These are phyloP conservation scores for Corythornis vintsioides DNA, from an alignment of 2,113 vertebrate genomes.

Conservation along the genomic window DNA sequence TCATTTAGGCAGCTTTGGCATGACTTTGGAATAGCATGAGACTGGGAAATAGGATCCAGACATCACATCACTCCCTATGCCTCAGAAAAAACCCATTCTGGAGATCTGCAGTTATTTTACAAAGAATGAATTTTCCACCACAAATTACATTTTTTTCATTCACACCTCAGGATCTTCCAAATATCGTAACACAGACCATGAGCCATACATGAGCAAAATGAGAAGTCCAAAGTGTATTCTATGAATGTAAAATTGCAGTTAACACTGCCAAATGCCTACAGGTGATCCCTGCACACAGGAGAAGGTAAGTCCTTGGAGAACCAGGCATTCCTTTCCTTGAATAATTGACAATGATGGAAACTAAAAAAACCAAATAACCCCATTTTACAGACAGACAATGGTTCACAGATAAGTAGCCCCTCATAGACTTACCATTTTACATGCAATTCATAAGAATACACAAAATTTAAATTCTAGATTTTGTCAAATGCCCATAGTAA, in stretches of 20 bases:
- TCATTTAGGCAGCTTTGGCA: constrained; percentile 24
- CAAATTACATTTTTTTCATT: not conserved
- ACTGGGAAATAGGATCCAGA: not conserved
- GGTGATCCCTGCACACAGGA: not conserved
- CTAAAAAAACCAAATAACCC: not conserved
- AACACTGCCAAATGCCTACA: not conserved
- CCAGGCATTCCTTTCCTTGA: not conserved
- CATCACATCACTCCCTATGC: not conserved
- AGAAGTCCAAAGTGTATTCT: not conserved
- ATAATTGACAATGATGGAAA: not conserved
- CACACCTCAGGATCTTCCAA: not conserved
- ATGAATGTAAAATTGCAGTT: not conserved
- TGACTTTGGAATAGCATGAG: not conserved
- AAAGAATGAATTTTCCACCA: not conserved
- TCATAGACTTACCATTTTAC: not conserved
- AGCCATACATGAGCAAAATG: not conserved
- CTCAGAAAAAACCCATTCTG: not conserved
- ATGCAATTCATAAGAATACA: not conserved
- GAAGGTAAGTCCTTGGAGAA: not conserved
- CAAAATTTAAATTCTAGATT: not conserved
- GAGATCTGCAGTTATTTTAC: not conserved
- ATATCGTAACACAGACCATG: not conserved
- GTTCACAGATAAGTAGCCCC: not conserved
- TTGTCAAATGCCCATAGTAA: not conserved
- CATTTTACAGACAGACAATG: not conserved